These are phyloP conservation scores for Numida meleagris DNA, from an alignment of 2,113 vertebrate genomes.

Conservation along the genomic window DNA sequence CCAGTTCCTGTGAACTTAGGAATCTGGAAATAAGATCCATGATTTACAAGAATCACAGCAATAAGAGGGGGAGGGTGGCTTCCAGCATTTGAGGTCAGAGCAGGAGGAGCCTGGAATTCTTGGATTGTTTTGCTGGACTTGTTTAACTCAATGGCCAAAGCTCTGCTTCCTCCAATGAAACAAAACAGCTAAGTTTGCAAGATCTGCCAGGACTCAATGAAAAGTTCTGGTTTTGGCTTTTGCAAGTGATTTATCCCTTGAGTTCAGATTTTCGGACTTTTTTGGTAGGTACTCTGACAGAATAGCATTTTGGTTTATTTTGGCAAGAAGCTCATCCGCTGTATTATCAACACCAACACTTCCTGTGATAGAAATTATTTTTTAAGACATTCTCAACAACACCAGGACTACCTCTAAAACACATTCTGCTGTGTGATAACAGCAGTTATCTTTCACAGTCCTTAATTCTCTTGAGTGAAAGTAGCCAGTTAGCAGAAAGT, in stretches of 20 bases:
- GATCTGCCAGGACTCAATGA: neutral
- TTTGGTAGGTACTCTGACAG: neutral
- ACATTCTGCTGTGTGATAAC: neutral
- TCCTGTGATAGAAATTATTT: conserved; percentile 46
- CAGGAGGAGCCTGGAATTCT: neutral
- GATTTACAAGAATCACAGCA: neutral
- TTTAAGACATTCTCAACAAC: neutral
- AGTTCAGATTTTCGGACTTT: neutral
- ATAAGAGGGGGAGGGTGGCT: neutral
- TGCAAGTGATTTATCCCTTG: neutral
- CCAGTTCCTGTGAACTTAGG: neutral
- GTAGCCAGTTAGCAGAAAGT: neutral
- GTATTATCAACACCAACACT: conserved; percentile 32
- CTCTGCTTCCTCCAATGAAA: neutral
- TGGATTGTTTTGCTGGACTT: neutral
- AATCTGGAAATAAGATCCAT: neutral
- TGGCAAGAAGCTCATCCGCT: conserved; percentile 15
- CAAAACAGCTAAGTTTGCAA: neutral
- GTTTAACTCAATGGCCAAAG: neutral
- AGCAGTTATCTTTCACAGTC: neutral
- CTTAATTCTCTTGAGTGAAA: neutral
- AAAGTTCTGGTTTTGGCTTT: neutral
- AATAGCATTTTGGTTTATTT: conserved; percentile 31
- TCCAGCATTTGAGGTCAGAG: neutral
- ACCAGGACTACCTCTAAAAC: conserved; percentile 1